phyloP scores from a whole-genome alignment of 2,888 invertebrate species.

The Phengaris alcon region DNA sequence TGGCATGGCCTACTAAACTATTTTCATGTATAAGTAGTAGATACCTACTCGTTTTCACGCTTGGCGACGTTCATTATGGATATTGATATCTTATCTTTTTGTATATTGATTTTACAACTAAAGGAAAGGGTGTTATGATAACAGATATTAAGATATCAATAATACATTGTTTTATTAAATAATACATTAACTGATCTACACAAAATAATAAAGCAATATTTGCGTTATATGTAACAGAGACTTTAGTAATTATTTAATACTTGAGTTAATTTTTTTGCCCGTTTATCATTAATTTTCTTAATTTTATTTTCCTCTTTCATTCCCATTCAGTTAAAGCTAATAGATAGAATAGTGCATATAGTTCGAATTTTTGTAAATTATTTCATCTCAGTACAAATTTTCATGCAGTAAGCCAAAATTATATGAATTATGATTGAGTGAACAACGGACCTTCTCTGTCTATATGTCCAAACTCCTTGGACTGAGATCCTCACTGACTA shows the following conservation, averaged over 20 bases:
- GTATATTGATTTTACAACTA: slow-evolving; percentile 24
- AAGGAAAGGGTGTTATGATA: neutral
- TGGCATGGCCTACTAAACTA: slow-evolving; percentile 22
- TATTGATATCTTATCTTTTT: slow-evolving; percentile 3
- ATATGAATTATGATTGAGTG: too few relatives aligned
- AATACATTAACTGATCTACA: neutral
- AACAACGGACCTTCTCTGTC: too few relatives aligned
- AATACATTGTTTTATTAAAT: slow-evolving; percentile 7
- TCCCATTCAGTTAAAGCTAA: too few relatives aligned
- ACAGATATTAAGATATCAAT: neutral
- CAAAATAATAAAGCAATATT: neutral
- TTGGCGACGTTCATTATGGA: neutral
- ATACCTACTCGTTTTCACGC: neutral
- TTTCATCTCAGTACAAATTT: too few relatives aligned
- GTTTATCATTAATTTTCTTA: too few relatives aligned
- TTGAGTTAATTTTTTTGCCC: too few relatives aligned
- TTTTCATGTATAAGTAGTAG: neutral
- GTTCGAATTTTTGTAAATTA: too few relatives aligned
- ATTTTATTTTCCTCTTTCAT: too few relatives aligned
- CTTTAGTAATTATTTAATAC: neutral
- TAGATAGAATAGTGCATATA: too few relatives aligned
- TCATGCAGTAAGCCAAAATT: too few relatives aligned
- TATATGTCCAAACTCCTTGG: too few relatives aligned
- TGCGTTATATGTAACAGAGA: neutral
- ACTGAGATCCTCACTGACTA: too few relatives aligned